A percentile compares a stretch with the other conserved stretches of the same genome.
These are phyloP conservation scores for Mythimna pallens DNA, from an alignment of 2,888 invertebrate species.

Conservation along the genomic window DNA sequence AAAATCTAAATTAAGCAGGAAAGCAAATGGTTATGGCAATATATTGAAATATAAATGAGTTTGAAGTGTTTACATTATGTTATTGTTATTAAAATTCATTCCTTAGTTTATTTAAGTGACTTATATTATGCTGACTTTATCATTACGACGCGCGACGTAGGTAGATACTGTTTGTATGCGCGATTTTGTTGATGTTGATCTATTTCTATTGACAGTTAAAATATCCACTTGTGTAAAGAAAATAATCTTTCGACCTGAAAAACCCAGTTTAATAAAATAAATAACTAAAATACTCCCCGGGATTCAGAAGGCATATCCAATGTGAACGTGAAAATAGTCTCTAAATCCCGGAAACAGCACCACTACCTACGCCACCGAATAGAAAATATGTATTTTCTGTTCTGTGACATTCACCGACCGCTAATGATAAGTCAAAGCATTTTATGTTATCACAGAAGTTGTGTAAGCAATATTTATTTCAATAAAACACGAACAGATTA, in stretches of 20 bases:
- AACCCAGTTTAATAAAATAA: too few species aligned
- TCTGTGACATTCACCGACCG: too few species aligned
- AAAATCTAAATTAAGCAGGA: background rate
- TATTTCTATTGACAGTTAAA: background rate
- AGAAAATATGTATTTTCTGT: too few species aligned
- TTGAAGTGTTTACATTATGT: conserved; percentile 9
- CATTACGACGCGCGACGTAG: background rate
- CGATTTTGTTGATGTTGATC: background rate
- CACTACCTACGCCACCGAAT: too few species aligned
- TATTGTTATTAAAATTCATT: conserved; percentile 44
- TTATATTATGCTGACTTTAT: conserved; percentile 28
- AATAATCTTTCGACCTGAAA: too few species aligned
- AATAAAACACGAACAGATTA: conserved; percentile 38
- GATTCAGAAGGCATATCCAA: too few species aligned
- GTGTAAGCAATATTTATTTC: conserved; percentile 42
- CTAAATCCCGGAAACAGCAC: too few species aligned
- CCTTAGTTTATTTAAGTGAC: conserved; percentile 57
- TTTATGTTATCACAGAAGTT: conserved; percentile 28
- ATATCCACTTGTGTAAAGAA: too few species aligned
- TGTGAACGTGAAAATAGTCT: too few species aligned
- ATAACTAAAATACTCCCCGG: too few species aligned
- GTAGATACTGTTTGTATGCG: background rate
- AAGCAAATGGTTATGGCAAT: background rate
- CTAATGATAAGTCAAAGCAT: conserved; percentile 9
- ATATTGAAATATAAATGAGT: conserved; percentile 2